Evolutionary conservation across 2,888 invertebrate genomes (phyloP), one percentile per base, ranked within the genome.

Genomic region (Buathra laborator): DNA sequence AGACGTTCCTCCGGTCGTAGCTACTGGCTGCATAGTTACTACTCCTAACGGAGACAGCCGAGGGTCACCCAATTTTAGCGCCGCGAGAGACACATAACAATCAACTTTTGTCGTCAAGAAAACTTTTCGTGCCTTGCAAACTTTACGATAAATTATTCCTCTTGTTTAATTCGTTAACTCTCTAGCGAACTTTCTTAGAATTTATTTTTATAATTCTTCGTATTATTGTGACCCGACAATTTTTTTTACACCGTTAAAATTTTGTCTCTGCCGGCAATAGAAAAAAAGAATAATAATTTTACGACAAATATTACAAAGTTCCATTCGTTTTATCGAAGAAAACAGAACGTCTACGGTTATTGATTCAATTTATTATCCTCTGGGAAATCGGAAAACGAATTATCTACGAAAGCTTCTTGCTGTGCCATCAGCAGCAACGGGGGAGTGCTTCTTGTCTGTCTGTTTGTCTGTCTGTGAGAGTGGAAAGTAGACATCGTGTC

Each of bases 301-400:
- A 19, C 6, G 19, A 3, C 1, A 24, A 56, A 16, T 6, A 56
- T 19, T 9, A 16, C 10, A 0, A 16, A 53, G 19, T 53, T 5
- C 3, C 10, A 0, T 19, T 19, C 10, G 0, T 24, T 53, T 19
- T 53, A 16, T 6, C 19, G 10, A 19, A 9, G 56, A 56, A 24
- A 56, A 19, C 10, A 4, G 2, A 24, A 51, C 7, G 56, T 56
- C 56, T 19, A 56, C 56, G 56, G 10, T 56, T 24, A 24, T 53
- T 12, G 44, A 46, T 46, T 10, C 19, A 0, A 24, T 46, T 29
- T 62, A 59, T 46, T 9, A 59, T 64, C 64, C 75, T 75, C 32
- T 48, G 64, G 48, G 75, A 64, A 64, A 64, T 75, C 46, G 48
- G 37, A 75, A 48, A 64, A 32, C 16, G 19, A 32, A 64, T 64